Conservation (phyloP, 2,797 vertebrate species). For the Dendrocincla tyrannina region DNA sequence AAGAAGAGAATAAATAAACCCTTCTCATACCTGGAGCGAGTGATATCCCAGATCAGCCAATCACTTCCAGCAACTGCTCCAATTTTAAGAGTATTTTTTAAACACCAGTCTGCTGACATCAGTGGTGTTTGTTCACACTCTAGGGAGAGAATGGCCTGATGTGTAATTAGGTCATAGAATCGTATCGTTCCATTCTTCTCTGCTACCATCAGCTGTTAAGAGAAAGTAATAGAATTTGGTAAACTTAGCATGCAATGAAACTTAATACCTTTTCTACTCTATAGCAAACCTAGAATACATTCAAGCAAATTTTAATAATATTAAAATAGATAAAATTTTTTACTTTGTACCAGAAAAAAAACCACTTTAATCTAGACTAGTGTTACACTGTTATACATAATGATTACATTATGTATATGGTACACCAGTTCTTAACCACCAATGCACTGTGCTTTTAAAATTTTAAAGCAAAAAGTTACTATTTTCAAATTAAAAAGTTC, state of each 20-base stretch:
- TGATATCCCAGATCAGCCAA: slow-evolving; percentile 97
- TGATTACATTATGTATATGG: neutral
- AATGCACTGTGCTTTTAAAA: neutral
- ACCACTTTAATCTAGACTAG: neutral
- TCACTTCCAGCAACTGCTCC: slow-evolving; percentile 92
- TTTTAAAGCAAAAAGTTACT: neutral
- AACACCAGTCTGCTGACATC: slow-evolving; percentile 96
- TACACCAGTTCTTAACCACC: neutral
- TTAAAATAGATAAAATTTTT: neutral
- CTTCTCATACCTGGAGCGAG: slow-evolving; percentile 86
- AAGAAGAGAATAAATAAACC: neutral
- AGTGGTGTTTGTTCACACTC: slow-evolving; percentile 89
- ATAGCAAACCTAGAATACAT: neutral
- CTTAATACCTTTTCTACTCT: neutral
- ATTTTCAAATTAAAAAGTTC: neutral
- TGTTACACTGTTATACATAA: neutral
- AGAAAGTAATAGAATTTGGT: neutral
- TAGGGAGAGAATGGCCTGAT: slow-evolving; percentile 94
- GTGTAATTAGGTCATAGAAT: slow-evolving; percentile 92
- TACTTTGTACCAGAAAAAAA: neutral
- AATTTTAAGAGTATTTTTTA: slow-evolving; percentile 92
- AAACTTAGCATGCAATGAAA: neutral
- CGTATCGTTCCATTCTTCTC: slow-evolving; percentile 94
- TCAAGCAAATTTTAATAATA: neutral
- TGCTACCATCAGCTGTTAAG: slow-evolving; percentile 91